phyloP scores from a whole-genome alignment of 2,113 vertebrate genomes.

The Galemys pyrenaicus region DNA sequence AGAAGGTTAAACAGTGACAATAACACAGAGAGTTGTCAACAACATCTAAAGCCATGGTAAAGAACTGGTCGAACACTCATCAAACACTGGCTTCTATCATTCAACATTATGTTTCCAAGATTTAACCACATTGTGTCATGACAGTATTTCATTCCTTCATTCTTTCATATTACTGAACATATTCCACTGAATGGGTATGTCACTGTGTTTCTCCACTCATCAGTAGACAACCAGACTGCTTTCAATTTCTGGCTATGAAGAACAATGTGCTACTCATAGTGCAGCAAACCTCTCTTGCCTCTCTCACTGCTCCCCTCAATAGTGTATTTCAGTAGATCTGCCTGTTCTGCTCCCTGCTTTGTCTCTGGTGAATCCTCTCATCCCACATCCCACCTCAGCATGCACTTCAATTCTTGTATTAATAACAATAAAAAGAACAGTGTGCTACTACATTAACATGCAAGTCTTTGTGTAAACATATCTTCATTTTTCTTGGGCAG shows the following conservation, averaged over 20 bases:
- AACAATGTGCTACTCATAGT: neutral
- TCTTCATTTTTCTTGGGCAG: neutral
- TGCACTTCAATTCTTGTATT: too few relatives aligned
- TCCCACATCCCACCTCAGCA: too few relatives aligned
- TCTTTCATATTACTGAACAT: neutral
- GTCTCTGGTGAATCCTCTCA: too few relatives aligned
- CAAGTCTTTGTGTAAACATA: neutral
- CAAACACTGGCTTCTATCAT: too few relatives aligned
- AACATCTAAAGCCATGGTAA: neutral
- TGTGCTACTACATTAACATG: neutral
- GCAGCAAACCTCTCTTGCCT: too few relatives aligned
- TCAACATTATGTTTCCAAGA: neutral
- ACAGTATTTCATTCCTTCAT: neutral
- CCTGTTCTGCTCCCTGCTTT: too few relatives aligned
- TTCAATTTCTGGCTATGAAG: conserved; percentile 16
- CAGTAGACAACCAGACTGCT: neutral
- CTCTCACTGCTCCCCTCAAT: too few relatives aligned
- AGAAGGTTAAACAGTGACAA: neutral
- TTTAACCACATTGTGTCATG: neutral
- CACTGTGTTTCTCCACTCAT: neutral
- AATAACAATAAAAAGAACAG: too few relatives aligned
- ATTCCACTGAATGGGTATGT: neutral
- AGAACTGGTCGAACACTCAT: neutral
- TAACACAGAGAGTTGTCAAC: neutral
- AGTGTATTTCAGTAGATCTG: too few relatives aligned